phyloP scores from a whole-genome alignment of 1,140 invertebrate species.

The Condylostylus longicornis region DNA sequence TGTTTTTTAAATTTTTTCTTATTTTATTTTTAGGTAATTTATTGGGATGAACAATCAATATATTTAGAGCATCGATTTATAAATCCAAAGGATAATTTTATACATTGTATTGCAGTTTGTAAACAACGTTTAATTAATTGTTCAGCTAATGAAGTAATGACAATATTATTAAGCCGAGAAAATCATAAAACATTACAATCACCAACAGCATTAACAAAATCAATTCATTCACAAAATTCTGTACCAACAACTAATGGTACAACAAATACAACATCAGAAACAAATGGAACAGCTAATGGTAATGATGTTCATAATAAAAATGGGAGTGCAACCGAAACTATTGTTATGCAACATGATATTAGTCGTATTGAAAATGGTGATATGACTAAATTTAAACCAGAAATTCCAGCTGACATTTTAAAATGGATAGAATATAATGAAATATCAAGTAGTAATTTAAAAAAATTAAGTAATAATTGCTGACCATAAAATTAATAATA shows the following conservation, averaged over 20 bases:
- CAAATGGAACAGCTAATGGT: not conserved
- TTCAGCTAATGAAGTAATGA: constrained; percentile 36
- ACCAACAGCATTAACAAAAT: constrained; percentile 3
- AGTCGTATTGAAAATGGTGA: constrained; percentile 23
- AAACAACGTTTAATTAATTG: constrained; percentile 59
- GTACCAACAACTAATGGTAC: not conserved
- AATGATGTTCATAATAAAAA: not conserved
- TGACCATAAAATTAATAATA: constrained; percentile 8
- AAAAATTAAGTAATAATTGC: constrained; percentile 36
- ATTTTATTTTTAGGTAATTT: constrained; percentile 40
- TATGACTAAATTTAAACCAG: constrained; percentile 35
- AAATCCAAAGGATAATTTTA: constrained; percentile 58
- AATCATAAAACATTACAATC: not conserved
- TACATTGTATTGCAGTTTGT: constrained; percentile 65
- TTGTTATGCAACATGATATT: constrained; percentile 8
- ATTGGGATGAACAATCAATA: constrained; percentile 70
- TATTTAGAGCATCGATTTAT: constrained; percentile 78
- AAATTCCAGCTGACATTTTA: constrained; percentile 40
- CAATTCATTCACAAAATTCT: constrained; percentile 8
- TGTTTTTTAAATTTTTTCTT: not conserved
- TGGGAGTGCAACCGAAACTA: not conserved
- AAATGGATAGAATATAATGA: constrained; percentile 55
- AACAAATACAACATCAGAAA: too few species aligned
- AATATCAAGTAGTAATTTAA: constrained; percentile 46
- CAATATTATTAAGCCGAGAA: constrained; percentile 15